Base-by-base conservation (phyloP, 2,797 vertebrate species). In the Notolepis coatsorum region DNA sequence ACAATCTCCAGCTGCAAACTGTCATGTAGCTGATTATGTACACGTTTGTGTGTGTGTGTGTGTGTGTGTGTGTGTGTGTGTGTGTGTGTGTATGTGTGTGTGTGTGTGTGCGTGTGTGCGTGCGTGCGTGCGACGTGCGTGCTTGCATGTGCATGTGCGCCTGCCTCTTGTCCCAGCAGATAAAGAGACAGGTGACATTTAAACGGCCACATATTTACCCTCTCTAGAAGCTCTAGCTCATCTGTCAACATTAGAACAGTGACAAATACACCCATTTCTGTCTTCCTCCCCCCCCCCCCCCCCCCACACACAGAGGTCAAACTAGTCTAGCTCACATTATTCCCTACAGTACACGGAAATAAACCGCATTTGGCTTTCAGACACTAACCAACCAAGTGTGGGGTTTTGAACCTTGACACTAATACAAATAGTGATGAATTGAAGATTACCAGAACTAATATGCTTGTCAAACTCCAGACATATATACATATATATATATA, bases 371-470 rank as follows among this genome's bases (percentile, higher is more conserved):
- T 13, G 65, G 56, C 39, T 62, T 41, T 64, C 47, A 79, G 28
- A 67, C 69, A 68, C 39, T 46, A 41, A 61, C 42, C n/a, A 45
- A 41, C 5, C 49, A 46, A 64, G 61, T 7, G 39, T 13, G 58
- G 65, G 65, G 60, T 56, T 50, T 10, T 64, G 33, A 52, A 20
- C 42, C 10, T 7, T 0, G 2, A 20, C 64, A 41, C 4, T 76
- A 57, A 20, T 3, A 58, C 51, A 71, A 68, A 84, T 41, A 60
- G 59, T 75, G 67, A 84, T 68, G 51, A 70, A 87, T 71, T 53
- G 52, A 62, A 69, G 58, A 65, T 66, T 60, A 72, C 53, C 46
- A 75, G 79, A 65, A 78, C 46, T 69, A 84, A 79, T 67, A 75
- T 13, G 64, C 67, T 61, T 73, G 74, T 80, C 74, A 71, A 49